Conservation (phyloP, 2,797 vertebrate genomes). For the Melanogrammus aeglefinus region DNA sequence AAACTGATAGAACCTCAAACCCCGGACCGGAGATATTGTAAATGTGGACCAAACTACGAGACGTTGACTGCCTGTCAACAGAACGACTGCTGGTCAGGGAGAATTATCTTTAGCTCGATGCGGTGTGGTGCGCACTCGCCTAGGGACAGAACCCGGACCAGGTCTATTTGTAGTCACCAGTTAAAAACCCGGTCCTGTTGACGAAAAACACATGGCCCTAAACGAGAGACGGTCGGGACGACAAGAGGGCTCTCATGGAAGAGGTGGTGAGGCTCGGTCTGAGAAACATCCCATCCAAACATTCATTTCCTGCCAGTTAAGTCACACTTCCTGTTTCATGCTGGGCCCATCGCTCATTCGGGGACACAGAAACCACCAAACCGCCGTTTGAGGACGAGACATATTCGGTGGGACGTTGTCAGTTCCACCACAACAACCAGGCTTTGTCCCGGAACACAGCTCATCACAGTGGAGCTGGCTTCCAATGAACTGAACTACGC, state of each 20-base stretch:
- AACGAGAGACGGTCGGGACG: slow-evolving; percentile 50
- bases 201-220: slow-evolving; percentile 61
- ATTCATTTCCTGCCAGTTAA: slow-evolving; percentile 53
- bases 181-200: slow-evolving; percentile 38
- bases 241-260: slow-evolving; percentile 51
- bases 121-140: slow-evolving; percentile 44
- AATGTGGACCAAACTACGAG: slow-evolving; percentile 33
- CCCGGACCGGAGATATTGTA: slow-evolving; percentile 19
- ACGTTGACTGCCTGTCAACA: background rate
- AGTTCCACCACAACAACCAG: slow-evolving; percentile 19
- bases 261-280: slow-evolving; percentile 51
- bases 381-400: slow-evolving; percentile 30
- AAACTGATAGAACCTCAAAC: slow-evolving; percentile 24
- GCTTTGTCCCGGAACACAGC: background rate
- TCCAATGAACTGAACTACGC: slow-evolving; percentile 1
- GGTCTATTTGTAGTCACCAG: slow-evolving; percentile 57
- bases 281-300: slow-evolving; percentile 60
- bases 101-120: background rate
- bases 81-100: background rate
- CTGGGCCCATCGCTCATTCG: slow-evolving; percentile 44
- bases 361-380: slow-evolving; percentile 35
- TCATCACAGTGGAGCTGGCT: slow-evolving; percentile 1
- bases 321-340: slow-evolving; percentile 64
- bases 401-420: slow-evolving; percentile 16
- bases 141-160: slow-evolving; percentile 24